Base-by-base conservation (phyloP, 2,113 vertebrate genomes). In the Laticauda laticaudata region DNA sequence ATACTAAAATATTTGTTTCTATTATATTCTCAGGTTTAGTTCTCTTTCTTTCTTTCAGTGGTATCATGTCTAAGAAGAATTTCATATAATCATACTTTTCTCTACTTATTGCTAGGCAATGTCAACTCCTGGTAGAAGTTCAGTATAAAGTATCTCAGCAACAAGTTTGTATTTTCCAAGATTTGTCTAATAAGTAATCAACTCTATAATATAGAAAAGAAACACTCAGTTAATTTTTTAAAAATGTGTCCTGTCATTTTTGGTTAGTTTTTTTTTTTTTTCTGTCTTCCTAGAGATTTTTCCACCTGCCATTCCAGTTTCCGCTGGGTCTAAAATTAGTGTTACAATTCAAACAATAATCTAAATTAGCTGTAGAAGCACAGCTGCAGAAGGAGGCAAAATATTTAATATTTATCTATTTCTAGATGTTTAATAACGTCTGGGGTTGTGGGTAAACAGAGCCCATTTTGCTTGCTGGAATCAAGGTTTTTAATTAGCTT, bases 301-400 rank as follows among this genome's bases (percentile, higher is more conserved):
- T 43, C 57, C 53, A 75, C 85, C 57, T 26, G 45, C 34, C 53
- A 24, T 18, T 21, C 18, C 85, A 64, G 59, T 45, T 45, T 90
- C 89, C 23, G 21, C 51, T 23, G 43, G 26, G 23, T 69, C 56
- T 87, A 90, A 75, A 90, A 93, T 87, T 91, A 93, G 89, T 21
- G 24, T 93, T 93, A 55, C 89, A 93, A 93, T 90, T 43, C 85
- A 93, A 90, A 93, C 48, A 56, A 91, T 69, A 92, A 91, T 55
- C 89, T 89, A 87, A 69, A 90, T 87, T 87, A 87, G 57, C 48
- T 75, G 85, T 54, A 21, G 92, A 87, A 69, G 29, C 88, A 90
- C 45, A 93, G 75, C 88, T 90, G 81, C 24, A 8, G 57, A 86
- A n/a, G 23, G 45, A 45, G 54, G 64, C 45, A 59, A 57, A 53